These are phyloP conservation scores for Torymus aiolomorphi DNA, from an alignment of 2,888 invertebrate species.

Conservation along the genomic window DNA sequence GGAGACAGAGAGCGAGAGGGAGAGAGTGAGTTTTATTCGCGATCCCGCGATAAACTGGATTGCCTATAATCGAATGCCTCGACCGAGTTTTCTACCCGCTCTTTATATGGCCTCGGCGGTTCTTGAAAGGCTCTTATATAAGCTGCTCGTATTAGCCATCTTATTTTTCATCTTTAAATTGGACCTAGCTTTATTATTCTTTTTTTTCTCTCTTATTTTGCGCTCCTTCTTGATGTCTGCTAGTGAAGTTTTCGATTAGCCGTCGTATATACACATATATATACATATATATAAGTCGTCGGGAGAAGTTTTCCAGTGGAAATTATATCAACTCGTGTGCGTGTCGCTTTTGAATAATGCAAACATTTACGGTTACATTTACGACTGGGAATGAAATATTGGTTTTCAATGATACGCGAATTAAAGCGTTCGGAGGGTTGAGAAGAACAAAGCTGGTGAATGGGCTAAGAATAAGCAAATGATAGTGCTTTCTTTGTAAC, in stretches of 20 bases:
- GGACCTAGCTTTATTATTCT: conserved; percentile 7
- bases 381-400: too few species aligned
- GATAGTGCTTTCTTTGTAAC: conserved; percentile 22
- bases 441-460: too few species aligned
- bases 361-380: too few species aligned
- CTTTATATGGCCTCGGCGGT: background rate
- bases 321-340: too few species aligned
- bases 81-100: conserved; percentile 22
- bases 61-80: conserved; percentile 53
- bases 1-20: too few species aligned
- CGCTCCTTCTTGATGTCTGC: too few species aligned
- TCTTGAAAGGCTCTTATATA: conserved; percentile 36
- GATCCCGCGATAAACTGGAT: conserved; percentile 55
- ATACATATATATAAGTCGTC: too few species aligned
- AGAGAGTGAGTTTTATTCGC: conserved; percentile 38
- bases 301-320: too few species aligned
- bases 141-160: conserved; percentile 38
- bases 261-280: too few species aligned
- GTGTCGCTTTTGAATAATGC: background rate
- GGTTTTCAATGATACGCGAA: too few species aligned
- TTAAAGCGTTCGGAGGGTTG: background rate
- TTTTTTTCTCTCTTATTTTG: background rate
- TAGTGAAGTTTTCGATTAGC: too few species aligned
- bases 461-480: conserved; percentile 14
- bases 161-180: conserved; percentile 45